phyloP scores from a whole-genome alignment of 2,888 invertebrate genomes.

The Eilema griseolum region DNA sequence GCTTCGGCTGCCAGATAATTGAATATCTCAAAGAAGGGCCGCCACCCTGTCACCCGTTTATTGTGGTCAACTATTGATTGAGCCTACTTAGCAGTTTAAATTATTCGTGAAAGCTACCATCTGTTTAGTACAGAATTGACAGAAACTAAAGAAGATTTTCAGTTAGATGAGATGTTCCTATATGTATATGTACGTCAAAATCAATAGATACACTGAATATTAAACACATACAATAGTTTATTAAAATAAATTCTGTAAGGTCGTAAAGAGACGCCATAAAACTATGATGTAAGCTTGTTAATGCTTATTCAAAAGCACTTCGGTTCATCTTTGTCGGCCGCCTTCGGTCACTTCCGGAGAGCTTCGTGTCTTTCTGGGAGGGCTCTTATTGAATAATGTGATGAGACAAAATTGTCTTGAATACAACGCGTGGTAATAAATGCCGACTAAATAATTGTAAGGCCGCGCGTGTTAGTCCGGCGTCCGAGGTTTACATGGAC shows the following conservation, averaged over 20 bases:
- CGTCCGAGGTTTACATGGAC: constrained; percentile 54
- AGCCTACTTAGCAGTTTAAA: constrained; percentile 19
- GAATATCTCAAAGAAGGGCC: constrained; percentile 29
- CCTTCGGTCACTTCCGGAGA: constrained; percentile 61
- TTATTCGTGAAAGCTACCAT: constrained; percentile 17
- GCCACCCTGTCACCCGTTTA: constrained; percentile 23
- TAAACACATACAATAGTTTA: constrained; percentile 45
- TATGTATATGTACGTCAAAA: not conserved
- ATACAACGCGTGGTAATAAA: constrained; percentile 68
- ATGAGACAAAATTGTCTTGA: constrained; percentile 73
- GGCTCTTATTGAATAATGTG: constrained; percentile 69
- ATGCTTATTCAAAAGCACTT: constrained; percentile 59
- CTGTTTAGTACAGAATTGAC: constrained; percentile 18
- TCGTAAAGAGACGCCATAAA: constrained; percentile 41
- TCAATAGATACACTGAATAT: constrained; percentile 8
- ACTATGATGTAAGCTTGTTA: constrained; percentile 58
- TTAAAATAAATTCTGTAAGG: constrained; percentile 45
- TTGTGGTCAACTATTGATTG: constrained; percentile 29
- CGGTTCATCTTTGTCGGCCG: constrained; percentile 62
- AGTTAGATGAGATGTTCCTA: not conserved
- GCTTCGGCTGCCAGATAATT: constrained; percentile 15
- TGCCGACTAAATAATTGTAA: constrained; percentile 67
- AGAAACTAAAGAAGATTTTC: not conserved
- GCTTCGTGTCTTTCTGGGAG: constrained; percentile 66
- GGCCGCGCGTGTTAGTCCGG: constrained; percentile 44